A percentile compares a stretch with the other conserved stretches of the same genome.
These are phyloP conservation scores for Latrodectus elegans DNA, from an alignment of 2,888 invertebrate genomes.

Conservation along the genomic window DNA sequence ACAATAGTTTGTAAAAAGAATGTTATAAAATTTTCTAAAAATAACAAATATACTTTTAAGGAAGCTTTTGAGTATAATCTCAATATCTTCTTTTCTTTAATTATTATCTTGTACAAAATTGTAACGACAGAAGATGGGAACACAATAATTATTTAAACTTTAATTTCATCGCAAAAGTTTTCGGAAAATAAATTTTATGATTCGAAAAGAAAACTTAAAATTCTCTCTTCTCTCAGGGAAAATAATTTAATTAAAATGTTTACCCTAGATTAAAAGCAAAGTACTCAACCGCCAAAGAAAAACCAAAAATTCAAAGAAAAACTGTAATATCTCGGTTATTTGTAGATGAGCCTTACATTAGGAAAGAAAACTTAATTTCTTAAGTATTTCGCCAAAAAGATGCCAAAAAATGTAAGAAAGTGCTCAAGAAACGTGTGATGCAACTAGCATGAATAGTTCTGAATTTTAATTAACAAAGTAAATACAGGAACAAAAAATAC, in stretches of 20 bases:
- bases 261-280: slow-evolving; percentile 34
- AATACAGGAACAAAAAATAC: slow-evolving; percentile 23
- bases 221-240: slow-evolving; percentile 10
- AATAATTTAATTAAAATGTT: slow-evolving; percentile 57
- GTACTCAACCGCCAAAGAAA: not conserved
- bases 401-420: slow-evolving; percentile 23
- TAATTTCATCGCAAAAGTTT: slow-evolving; percentile 4
- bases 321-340: slow-evolving; percentile 32
- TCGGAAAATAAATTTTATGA: slow-evolving; percentile 15
- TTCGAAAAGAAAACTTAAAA: not conserved
- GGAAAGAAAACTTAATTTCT: slow-evolving; percentile 45
- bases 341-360: slow-evolving; percentile 14
- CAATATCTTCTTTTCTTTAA: too few species aligned
- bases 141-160: slow-evolving; percentile 30
- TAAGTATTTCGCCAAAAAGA: slow-evolving; percentile 11
- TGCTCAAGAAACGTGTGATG: slow-evolving; percentile 2
- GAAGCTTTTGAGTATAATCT: too few species aligned
- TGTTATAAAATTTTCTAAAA: too few species aligned
- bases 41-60: too few species aligned
- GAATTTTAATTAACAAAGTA: slow-evolving; percentile 58
- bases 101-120: too few species aligned
- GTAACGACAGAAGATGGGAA: slow-evolving; percentile 9
- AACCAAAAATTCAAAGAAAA: slow-evolving; percentile 10
- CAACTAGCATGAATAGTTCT: slow-evolving; percentile 30
- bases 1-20: too few species aligned